A percentile compares a stretch with the other conserved stretches of the same genome.
These are phyloP conservation scores for Caenorhabditis remanei DNA, from an alignment of 1,140 invertebrate species.

Conservation along the genomic window DNA sequence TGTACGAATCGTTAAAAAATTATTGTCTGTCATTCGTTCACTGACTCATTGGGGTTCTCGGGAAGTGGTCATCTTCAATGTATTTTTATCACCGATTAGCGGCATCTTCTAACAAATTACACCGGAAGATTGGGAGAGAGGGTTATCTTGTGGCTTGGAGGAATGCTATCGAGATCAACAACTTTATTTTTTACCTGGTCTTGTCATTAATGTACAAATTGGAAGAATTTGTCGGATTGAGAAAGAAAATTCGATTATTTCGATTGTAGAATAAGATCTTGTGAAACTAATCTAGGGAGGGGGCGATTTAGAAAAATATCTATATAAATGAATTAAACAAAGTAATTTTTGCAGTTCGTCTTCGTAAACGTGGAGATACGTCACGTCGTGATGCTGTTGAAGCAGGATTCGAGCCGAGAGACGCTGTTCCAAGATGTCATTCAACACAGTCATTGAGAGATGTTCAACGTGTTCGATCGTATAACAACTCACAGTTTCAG, in stretches of 20 bases:
- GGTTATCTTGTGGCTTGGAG: slow-evolving; percentile 9
- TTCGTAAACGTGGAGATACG: slow-evolving; percentile 48
- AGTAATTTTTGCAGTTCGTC: slow-evolving; percentile 43
- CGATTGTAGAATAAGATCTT: too few species aligned
- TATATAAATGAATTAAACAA: background rate
- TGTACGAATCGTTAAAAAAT: background rate
- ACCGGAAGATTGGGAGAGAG: background rate
- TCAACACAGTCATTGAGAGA: slow-evolving; percentile 56
- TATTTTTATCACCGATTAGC: slow-evolving; percentile 38
- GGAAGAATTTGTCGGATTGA: too few species aligned
- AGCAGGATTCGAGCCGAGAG: slow-evolving; percentile 52
- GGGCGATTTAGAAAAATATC: too few species aligned
- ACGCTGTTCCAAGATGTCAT: slow-evolving; percentile 58
- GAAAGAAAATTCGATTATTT: too few species aligned
- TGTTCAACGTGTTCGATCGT: slow-evolving; percentile 33
- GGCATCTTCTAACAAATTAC: slow-evolving; percentile 53
- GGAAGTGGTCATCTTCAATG: slow-evolving; percentile 7
- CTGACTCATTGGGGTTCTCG: background rate
- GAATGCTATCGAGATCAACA: background rate
- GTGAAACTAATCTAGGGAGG: too few species aligned
- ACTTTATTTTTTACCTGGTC: background rate
- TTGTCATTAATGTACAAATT: background rate
- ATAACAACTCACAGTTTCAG: slow-evolving; percentile 55
- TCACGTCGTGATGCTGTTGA: slow-evolving; percentile 53
- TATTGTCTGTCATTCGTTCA: background rate